Evolutionary conservation across 2,888 invertebrate species (phyloP), one percentile per base, ranked within the genome.

Genomic region (Graphium colonna): DNA sequence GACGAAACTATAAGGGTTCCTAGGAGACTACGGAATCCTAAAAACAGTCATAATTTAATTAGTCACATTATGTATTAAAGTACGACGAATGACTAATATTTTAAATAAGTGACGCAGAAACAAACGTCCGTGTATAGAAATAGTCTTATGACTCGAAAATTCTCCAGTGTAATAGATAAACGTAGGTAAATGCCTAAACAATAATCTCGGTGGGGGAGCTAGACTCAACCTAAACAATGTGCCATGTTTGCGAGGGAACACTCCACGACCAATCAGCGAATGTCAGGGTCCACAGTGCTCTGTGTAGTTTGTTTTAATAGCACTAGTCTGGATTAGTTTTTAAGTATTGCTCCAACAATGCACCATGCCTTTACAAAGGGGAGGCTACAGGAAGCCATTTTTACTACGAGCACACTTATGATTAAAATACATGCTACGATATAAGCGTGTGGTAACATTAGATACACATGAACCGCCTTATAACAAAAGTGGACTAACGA

Each of bases 271-370:
- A 84, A 84, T 84, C 78, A 78, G 73, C 60, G 75, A 62, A 68
- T 71, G 75, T 75, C 71, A 76, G 72, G 70, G 70, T 60, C 43
- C 39, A 42, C 36, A 44, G 33, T 53, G 48, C 53, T 49, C 60
- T 69, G 73, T 68, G 72, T 75, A 74, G 82, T 82, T 83, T 83
- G 80, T 83, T 81, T 79, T 81, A 86, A 82, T 73, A 78, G 82
- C 79, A 84, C 84, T 85, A 84, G 77, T 76, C 79, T 73, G 83
- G 83, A 85, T 87, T 87, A 84, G 84, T 83, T 86, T 81, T 81
- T 75, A 79, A 85, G 84, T 77, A 77, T 72, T 63, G 65, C 75
- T 74, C 75, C 75, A 77, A 84, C 84, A 86, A 83, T 81, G 73
- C 72, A 68, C 67, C 68, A 63, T 65, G 67, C 61, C 57, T 61